phyloP scores from a whole-genome alignment of 2,113 vertebrate species.

The Ophthalmolycus amberensis region DNA sequence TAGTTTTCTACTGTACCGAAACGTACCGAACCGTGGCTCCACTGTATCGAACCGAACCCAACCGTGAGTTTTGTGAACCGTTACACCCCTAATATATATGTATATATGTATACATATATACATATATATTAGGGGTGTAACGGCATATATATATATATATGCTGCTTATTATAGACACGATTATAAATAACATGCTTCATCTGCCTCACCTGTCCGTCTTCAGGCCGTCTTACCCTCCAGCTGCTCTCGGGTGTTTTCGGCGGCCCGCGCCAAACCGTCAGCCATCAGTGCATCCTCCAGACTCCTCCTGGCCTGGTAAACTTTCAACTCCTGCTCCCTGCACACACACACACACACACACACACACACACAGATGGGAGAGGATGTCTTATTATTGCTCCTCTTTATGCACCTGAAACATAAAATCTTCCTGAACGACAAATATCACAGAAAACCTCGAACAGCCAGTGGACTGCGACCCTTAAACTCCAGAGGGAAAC shows the following conservation, averaged over 20 bases:
- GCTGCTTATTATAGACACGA: neutral
- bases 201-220: constrained; percentile 57
- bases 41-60: too few species aligned
- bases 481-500: neutral
- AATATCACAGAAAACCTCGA: neutral
- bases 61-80: too few species aligned
- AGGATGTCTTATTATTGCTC: neutral
- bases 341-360: neutral
- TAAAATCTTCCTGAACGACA: neutral
- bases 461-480: neutral
- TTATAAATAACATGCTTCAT: too few species aligned
- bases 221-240: constrained; percentile 82
- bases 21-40: too few species aligned
- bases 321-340: constrained; percentile 94
- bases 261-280: constrained; percentile 87
- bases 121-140: too few species aligned
- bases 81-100: too few species aligned
- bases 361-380: neutral
- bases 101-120: too few species aligned
- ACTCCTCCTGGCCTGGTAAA: constrained; percentile 89
- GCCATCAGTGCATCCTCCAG: constrained; percentile 93
- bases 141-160: too few species aligned
- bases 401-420: constrained; percentile 4
- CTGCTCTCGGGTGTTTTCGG: constrained; percentile 83
- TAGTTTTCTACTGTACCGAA: too few species aligned